Base-by-base conservation (phyloP, 2,888 invertebrate species). In the Trachelus troglodyta region DNA sequence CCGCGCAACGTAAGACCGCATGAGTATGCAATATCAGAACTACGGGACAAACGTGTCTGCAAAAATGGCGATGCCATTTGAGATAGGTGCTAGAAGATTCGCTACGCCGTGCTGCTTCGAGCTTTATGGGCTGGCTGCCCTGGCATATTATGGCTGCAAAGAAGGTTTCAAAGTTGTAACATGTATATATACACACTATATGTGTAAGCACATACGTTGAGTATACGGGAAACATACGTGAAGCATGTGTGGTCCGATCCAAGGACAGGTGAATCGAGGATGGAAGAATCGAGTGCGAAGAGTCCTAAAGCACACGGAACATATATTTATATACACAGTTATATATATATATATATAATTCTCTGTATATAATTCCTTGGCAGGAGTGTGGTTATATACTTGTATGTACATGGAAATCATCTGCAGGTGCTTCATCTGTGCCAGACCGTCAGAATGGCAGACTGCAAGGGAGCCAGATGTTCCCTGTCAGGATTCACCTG, bases 1-100 rank as follows among this genome's bases (percentile, higher is more conserved):
- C 12, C 31, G 71, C 31, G 71, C 33, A 71, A 34, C 76, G 35
- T 81, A 79, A 82, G 82, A 82, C 76, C 76, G 77, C 83, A 82
- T 82, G 83, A 83, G 82, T 79, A 79, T 80, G 83, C 83, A 80
- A 83, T 84, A 82, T 83, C 81, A 81, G 73, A 76, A 76, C 79
- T 77, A 77, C 76, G 79, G 83, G 85, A 85, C 84, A 83, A 84
- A 82, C 81, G 80, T 76, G 87, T 87, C 86, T 87, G 83, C 77
- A 87, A 87, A 87, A 87, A 87, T 87, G 77, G 82, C 84, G 85
- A 87, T 87, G 87, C 87, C 87, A 87, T 85, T 86, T 84, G 81
- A 82, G 86, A 87, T 83, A 83, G 82, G 79, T 77, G 78, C 80
- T 83, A 80, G 76, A 77, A 81, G 84, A 86, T 86, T 85, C 84